A percentile compares a stretch with the other conserved stretches of the same genome.
phyloP scores from a whole-genome alignment of 2,888 invertebrate genomes.

The Pterobdella sp. region DNA sequence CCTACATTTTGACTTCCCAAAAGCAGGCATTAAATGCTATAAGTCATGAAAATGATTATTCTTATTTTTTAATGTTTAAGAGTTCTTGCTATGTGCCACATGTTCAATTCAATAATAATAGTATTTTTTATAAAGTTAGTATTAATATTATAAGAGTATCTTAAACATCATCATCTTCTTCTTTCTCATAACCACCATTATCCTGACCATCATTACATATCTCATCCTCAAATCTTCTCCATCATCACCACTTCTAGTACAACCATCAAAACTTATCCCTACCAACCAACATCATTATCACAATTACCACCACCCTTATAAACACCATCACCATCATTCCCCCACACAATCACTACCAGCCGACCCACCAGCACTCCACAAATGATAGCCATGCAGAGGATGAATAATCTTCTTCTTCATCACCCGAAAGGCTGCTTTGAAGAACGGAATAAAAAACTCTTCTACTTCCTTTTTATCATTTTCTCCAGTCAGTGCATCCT shows the following conservation, averaged over 20 bases:
- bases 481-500: constrained; percentile 38
- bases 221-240: background rate
- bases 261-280: constrained; percentile 7
- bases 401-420: constrained; percentile 72
- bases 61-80: too few species aligned
- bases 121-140: too few species aligned
- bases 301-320: background rate
- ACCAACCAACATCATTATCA: constrained; percentile 8
- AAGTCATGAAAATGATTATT: background rate
- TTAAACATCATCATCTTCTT: too few species aligned
- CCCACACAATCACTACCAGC: background rate
- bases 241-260: constrained; percentile 8
- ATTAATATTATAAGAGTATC: too few species aligned
- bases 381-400: constrained; percentile 58
- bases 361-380: constrained; percentile 48
- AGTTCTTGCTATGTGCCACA: too few species aligned
- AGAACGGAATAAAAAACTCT: constrained; percentile 66
- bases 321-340: background rate
- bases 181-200: background rate
- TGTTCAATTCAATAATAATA: too few species aligned
- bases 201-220: constrained; percentile 6
- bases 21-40: too few species aligned
- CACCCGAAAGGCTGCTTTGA: constrained; percentile 67
- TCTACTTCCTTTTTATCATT: constrained; percentile 45
- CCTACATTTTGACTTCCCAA: too few species aligned